These are phyloP conservation scores for Agelaius phoeniceus DNA, from an alignment of 2,113 vertebrate genomes.

Conservation along the genomic window DNA sequence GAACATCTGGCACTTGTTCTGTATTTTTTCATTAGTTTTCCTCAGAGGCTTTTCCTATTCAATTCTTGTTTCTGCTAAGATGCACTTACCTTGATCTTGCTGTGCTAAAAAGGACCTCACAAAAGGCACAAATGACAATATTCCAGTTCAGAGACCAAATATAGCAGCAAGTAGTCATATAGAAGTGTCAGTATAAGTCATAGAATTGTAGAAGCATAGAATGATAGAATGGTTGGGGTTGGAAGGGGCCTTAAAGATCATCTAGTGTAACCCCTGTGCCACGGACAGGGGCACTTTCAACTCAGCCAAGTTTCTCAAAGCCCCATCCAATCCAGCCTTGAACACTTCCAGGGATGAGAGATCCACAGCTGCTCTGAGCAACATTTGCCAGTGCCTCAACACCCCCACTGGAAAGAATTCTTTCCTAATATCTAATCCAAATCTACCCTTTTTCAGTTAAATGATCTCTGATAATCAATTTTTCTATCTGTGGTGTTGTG, in stretches of 20 bases:
- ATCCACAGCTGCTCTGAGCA: neutral
- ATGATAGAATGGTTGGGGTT: neutral
- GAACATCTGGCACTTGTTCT: neutral
- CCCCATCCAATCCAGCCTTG: neutral
- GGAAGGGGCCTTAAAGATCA: neutral
- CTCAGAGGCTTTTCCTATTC: neutral
- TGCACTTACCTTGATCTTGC: neutral
- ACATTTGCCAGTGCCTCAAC: neutral
- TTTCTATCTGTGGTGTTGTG: neutral
- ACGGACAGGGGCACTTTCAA: accelerated
- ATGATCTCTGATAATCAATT: neutral
- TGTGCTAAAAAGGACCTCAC: neutral
- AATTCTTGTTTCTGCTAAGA: neutral
- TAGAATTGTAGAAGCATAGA: neutral
- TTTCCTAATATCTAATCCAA: neutral
- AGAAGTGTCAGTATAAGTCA: neutral
- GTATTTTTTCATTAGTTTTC: neutral
- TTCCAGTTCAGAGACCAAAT: neutral
- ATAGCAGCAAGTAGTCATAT: neutral
- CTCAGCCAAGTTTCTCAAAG: neutral
- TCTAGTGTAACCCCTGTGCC: neutral
- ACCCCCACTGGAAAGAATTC: neutral
- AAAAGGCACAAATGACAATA: neutral
- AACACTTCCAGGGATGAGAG: neutral
- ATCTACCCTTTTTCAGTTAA: neutral